Conservation (phyloP, 2,113 vertebrate genomes). For the Jacana jacana region DNA sequence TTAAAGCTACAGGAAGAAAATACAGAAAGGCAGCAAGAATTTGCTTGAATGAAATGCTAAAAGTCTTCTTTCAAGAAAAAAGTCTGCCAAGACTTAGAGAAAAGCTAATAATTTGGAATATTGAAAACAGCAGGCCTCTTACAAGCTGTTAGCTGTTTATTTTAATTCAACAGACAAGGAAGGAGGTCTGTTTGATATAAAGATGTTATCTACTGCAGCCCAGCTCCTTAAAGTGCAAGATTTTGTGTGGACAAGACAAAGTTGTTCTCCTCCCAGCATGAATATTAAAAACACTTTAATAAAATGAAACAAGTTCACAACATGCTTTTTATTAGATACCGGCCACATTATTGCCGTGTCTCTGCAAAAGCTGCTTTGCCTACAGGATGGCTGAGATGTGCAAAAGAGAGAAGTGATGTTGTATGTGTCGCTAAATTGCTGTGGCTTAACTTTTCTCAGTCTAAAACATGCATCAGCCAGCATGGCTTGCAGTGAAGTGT, state of each 20-base stretch:
- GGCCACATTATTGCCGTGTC: neutral
- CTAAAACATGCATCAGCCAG: neutral
- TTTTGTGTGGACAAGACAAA: neutral
- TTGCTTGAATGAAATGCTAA: neutral
- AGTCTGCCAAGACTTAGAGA: neutral
- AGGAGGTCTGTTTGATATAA: neutral
- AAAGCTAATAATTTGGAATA: neutral
- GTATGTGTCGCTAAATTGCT: neutral
- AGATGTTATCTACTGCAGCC: neutral
- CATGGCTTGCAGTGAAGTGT: neutral
- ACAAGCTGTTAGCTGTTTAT: neutral
- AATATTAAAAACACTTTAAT: neutral
- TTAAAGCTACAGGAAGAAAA: neutral
- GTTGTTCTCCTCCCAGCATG: neutral
- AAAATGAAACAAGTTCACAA: neutral
- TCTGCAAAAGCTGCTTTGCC: neutral
- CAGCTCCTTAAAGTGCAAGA: neutral
- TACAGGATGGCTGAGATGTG: no score
- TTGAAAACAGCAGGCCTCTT: neutral
- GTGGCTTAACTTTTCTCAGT: neutral
- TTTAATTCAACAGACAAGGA: neutral
- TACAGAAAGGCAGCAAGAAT: fast-evolving
- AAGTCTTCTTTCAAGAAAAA: neutral
- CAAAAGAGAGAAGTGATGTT: neutral
- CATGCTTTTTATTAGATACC: neutral